These are phyloP conservation scores for Oncorhynchus kisutch DNA, from an alignment of 2,113 vertebrate genomes.

Conservation along the genomic window DNA sequence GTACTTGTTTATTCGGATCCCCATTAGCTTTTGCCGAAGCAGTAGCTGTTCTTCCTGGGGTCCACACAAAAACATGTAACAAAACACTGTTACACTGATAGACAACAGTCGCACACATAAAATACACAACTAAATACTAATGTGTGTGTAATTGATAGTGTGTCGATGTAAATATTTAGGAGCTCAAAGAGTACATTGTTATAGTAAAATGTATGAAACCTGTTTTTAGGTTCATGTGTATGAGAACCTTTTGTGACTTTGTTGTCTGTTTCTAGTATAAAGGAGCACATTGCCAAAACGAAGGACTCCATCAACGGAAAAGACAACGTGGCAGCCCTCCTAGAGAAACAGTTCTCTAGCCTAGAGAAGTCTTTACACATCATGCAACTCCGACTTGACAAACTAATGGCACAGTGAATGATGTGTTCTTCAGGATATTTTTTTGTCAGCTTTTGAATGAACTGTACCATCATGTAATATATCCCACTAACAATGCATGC, in stretches of 20 bases:
- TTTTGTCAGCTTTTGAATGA: background rate
- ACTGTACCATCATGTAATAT: background rate
- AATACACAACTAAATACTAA: no score
- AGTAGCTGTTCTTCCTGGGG: no score
- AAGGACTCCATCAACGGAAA: constrained; percentile 53
- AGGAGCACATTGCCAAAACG: constrained; percentile 58
- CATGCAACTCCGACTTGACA: constrained; percentile 64
- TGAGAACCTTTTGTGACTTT: background rate
- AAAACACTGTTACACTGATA: no score
- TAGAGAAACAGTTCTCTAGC: constrained; percentile 65
- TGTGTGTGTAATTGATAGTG: background rate
- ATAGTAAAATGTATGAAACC: constrained; percentile 33
- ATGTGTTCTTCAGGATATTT: background rate
- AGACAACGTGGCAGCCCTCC: constrained; percentile 47
- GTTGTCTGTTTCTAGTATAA: constrained; percentile 57
- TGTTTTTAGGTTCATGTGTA: background rate
- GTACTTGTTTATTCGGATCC: background rate
- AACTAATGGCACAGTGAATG: constrained; percentile 58
- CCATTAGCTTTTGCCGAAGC: no score
- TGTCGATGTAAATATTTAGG: background rate
- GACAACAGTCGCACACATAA: no score
- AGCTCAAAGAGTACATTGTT: background rate
- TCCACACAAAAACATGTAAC: no score
- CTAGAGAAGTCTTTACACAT: constrained; percentile 66
- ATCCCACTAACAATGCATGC: constrained; percentile 2